Conservation (phyloP, 1,140 invertebrate genomes). For the Zaprionus gabonicus region DNA sequence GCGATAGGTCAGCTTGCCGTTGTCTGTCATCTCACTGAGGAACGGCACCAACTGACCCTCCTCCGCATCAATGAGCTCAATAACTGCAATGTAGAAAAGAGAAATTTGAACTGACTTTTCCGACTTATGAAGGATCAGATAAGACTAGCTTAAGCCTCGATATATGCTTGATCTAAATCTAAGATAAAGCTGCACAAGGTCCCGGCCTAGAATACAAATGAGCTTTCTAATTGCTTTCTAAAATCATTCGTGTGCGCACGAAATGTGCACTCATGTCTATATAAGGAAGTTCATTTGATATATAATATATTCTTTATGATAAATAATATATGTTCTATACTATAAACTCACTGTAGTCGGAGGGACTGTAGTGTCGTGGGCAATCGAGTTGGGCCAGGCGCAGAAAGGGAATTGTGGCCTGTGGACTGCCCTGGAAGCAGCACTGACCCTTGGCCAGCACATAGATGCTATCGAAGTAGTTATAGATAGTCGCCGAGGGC, state of each 20-base stretch:
- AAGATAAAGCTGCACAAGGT: background rate
- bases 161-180: background rate
- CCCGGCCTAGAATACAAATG: background rate
- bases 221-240: slow-evolving; percentile 5
- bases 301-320: background rate
- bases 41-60: slow-evolving; percentile 67
- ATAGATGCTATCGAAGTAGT: slow-evolving; percentile 93
- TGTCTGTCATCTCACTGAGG: slow-evolving; percentile 85
- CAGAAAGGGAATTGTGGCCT: slow-evolving; percentile 90
- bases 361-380: slow-evolving; percentile 92
- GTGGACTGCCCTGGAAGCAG: slow-evolving; percentile 91
- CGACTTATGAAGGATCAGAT: background rate
- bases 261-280: background rate
- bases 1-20: slow-evolving; percentile 84
- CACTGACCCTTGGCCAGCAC: slow-evolving; percentile 88
- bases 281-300: background rate
- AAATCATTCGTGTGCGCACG: background rate
- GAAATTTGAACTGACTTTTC: background rate
- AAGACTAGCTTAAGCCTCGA: background rate
- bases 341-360: slow-evolving; percentile 89
- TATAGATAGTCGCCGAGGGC: slow-evolving; percentile 92
- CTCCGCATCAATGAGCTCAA: slow-evolving; percentile 84
- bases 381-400: slow-evolving; percentile 88
- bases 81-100: slow-evolving; percentile 74
- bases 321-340: background rate